Percentiles rank a stretch among this genome's conserved stretches.
phyloP scores from a whole-genome alignment of 2,888 invertebrate species.

The Lasioglossum morio region DNA sequence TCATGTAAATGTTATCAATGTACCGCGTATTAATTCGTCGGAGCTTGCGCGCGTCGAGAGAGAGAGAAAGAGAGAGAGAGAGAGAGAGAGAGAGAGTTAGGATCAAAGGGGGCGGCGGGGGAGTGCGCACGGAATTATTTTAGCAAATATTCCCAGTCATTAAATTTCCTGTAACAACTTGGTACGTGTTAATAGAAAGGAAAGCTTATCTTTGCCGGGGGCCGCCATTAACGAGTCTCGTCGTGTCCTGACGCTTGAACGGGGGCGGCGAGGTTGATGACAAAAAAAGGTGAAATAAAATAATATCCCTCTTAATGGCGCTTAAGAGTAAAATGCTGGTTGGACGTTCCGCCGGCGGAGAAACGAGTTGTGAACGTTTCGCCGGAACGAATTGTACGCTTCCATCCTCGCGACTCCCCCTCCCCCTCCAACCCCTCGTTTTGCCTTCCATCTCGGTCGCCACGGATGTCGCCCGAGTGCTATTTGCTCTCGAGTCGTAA shows the following conservation, averaged over 20 bases:
- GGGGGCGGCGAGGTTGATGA: constrained; percentile 62
- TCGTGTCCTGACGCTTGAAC: constrained; percentile 55
- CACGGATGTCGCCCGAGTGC: constrained; percentile 37
- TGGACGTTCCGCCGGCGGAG: constrained; percentile 53
- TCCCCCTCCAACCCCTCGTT: background rate
- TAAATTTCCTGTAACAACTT: constrained; percentile 49
- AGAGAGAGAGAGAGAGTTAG: background rate
- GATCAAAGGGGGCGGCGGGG: background rate
- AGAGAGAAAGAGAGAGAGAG: background rate
- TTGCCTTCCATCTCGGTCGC: constrained; percentile 20
- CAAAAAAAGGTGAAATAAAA: constrained; percentile 65
- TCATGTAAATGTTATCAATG: constrained; percentile 28
- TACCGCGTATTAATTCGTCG: constrained; percentile 26
- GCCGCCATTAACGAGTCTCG: constrained; percentile 65
- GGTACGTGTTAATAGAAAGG: constrained; percentile 56
- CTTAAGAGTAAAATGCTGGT: constrained; percentile 67
- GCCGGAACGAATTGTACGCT: constrained; percentile 59
- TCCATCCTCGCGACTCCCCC: background rate
- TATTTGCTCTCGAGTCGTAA: constrained; percentile 50
- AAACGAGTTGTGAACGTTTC: constrained; percentile 59
- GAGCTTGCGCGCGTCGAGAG: background rate
- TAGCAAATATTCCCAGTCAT: constrained; percentile 52
- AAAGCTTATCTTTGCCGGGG: constrained; percentile 58
- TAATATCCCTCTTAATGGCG: constrained; percentile 69
- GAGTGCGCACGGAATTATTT: constrained; percentile 24